Base-by-base conservation (phyloP, 2,797 vertebrate species). In the Siniperca undulata region DNA sequence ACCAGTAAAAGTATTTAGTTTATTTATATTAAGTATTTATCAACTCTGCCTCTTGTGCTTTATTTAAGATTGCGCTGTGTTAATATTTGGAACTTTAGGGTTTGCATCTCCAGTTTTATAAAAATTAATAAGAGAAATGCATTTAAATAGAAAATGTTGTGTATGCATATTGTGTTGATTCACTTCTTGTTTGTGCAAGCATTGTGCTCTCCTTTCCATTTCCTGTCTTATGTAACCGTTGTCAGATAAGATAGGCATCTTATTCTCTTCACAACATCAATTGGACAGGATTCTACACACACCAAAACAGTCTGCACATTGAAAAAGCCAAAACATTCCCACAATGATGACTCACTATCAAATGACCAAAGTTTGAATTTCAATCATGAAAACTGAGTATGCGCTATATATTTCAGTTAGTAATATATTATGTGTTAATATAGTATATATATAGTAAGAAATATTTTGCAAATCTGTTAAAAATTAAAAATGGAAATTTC, bases 141-240 rank as follows among this genome's bases (percentile, higher is more conserved):
- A 24, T 42, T 52, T 27, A 61, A 48, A 12, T 4, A 66, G 24
- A 76, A 70, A 27, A 67, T 50, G 55, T 48, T 46, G 22, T 16
- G 20, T 14, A n/a, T 30, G 8, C 4, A 71, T 38, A 40, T 53
- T 59, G 22, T 42, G 22, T 56, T 67, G n/a, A 73, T 77, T 80
- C 59, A 36, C 77, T 80, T 56, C 40, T 82, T 50, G 16, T 42
- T 40, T 42, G 40, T 68, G 50, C 2, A 30, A 84, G 70, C 19
- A 64, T 27, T 81, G 55, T 74, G 34, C 62, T 85, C 76, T 67
- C 66, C 60, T 78, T 81, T 77, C 84, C 44, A 3, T 66, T 90
- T 91, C 85, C 89, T 71, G 71, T 83, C 73, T 90, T 89, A 87
- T 61, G 56, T 62, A 88, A 88, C 64, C 3, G 9, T 78, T 42